Evolutionary conservation across 2,113 vertebrate genomes (phyloP).

Genomic region (Nesogale talazaci): DNA sequence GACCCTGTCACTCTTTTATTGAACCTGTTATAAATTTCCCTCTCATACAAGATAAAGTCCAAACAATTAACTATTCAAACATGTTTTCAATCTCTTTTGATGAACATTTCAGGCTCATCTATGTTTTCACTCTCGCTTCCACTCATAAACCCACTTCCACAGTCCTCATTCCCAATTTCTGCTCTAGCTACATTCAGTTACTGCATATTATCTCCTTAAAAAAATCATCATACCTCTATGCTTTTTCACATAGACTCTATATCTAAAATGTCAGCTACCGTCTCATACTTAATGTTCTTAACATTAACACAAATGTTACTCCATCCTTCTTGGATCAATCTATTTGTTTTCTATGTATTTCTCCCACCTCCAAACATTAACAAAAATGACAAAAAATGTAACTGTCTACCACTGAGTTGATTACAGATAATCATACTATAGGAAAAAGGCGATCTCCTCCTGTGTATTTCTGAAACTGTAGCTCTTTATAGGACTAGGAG

Average conservation of each 20-base stretch:
- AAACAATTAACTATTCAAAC: conserved; percentile 28
- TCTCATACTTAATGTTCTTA: background rate
- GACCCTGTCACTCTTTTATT: background rate
- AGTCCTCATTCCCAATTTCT: background rate
- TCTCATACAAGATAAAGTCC: background rate
- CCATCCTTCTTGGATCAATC: background rate
- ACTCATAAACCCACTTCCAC: background rate
- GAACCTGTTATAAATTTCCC: background rate
- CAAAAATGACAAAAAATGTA: no score
- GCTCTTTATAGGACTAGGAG: no score
- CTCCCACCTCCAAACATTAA: no score
- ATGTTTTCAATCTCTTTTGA: background rate
- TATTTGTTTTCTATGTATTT: no score
- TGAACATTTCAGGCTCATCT: background rate
- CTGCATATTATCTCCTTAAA: background rate
- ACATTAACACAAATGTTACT: background rate
- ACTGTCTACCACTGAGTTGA: no score
- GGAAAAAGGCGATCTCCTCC: no score
- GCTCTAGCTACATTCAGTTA: background rate
- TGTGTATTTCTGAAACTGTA: no score
- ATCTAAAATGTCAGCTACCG: background rate
- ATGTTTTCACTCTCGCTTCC: background rate
- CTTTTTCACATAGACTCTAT: no score
- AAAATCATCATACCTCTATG: background rate
- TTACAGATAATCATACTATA: no score